A percentile compares a stretch with the other conserved stretches of the same genome.
These are phyloP conservation scores for Malacosoma neustria DNA, from an alignment of 2,888 invertebrate species.

Conservation along the genomic window DNA sequence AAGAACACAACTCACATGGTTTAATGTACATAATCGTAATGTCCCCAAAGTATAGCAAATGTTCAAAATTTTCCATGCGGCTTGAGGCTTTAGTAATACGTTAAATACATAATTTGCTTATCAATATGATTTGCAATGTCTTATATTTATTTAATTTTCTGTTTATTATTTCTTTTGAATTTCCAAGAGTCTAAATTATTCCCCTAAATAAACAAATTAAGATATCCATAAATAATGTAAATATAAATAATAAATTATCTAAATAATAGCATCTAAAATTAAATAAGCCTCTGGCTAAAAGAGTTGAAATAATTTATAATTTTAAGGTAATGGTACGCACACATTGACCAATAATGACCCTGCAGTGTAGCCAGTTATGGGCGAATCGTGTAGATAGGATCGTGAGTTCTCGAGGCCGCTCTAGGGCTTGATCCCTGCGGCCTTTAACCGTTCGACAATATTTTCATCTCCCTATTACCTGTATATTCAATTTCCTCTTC, in stretches of 20 bases:
- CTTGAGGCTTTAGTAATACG: neutral
- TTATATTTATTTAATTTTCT: too few species aligned
- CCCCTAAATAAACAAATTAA: neutral
- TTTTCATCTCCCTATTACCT: neutral
- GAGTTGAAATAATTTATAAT: too few species aligned
- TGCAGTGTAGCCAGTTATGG: constrained; percentile 28
- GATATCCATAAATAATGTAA: neutral
- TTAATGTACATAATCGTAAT: too few species aligned
- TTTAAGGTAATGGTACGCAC: too few species aligned
- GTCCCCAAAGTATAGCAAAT: constrained; percentile 29
- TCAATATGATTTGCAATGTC: neutral
- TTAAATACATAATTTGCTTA: neutral
- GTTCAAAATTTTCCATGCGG: constrained; percentile 17
- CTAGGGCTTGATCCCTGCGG: constrained; percentile 31
- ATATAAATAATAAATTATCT: neutral
- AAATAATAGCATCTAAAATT: neutral
- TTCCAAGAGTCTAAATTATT: too few species aligned
- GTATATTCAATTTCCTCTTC: too few species aligned
- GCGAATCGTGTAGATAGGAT: constrained; percentile 32
- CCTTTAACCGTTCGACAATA: neutral
- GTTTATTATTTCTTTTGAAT: too few species aligned
- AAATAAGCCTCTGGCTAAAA: too few species aligned
- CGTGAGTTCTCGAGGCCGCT: constrained; percentile 32
- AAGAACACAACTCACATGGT: too few species aligned
- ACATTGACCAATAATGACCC: neutral